A percentile compares a stretch with the other conserved stretches of the same genome.
Evolutionary conservation across 2,888 invertebrate genomes (phyloP).

Genomic region (Tetrapedia diversipes): DNA sequence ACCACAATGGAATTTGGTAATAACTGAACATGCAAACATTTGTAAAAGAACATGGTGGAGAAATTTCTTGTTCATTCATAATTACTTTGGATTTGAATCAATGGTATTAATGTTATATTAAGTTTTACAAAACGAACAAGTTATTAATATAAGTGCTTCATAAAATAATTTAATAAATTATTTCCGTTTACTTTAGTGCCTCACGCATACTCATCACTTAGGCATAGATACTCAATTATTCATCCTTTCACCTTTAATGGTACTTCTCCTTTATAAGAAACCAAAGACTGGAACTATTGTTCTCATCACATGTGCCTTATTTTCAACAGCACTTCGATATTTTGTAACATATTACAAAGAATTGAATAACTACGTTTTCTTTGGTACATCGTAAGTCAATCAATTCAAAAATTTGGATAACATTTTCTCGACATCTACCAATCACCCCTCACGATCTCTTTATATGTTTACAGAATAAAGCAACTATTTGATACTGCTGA

Average conservation of each 20-base stretch:
- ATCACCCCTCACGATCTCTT: not conserved
- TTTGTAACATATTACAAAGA: slow-evolving; percentile 86
- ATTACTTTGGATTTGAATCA: slow-evolving; percentile 89
- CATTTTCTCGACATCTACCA: not conserved
- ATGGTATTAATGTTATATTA: slow-evolving; percentile 84
- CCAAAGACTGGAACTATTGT: slow-evolving; percentile 84
- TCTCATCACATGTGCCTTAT: slow-evolving; percentile 83
- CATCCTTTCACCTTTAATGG: slow-evolving; percentile 86
- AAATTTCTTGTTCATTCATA: slow-evolving; percentile 88
- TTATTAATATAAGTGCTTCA: not conserved
- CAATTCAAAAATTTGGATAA: not conserved
- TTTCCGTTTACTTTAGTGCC: slow-evolving; percentile 83
- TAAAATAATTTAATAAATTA: not conserved
- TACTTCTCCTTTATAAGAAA: slow-evolving; percentile 86
- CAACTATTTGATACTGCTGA: slow-evolving; percentile 88
- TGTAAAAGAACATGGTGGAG: slow-evolving; percentile 89
- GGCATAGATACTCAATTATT: slow-evolving; percentile 89
- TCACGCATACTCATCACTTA: slow-evolving; percentile 89
- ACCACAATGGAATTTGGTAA: slow-evolving; percentile 88
- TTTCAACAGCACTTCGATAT: slow-evolving; percentile 86
- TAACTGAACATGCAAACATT: slow-evolving; percentile 87
- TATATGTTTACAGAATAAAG: slow-evolving; percentile 84
- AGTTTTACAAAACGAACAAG: not conserved
- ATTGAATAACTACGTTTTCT: slow-evolving; percentile 87
- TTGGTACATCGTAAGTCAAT: slow-evolving; percentile 87